Evolutionary conservation across 2,797 vertebrate genomes (phyloP).

Genomic region (Caiman crocodilus): DNA sequence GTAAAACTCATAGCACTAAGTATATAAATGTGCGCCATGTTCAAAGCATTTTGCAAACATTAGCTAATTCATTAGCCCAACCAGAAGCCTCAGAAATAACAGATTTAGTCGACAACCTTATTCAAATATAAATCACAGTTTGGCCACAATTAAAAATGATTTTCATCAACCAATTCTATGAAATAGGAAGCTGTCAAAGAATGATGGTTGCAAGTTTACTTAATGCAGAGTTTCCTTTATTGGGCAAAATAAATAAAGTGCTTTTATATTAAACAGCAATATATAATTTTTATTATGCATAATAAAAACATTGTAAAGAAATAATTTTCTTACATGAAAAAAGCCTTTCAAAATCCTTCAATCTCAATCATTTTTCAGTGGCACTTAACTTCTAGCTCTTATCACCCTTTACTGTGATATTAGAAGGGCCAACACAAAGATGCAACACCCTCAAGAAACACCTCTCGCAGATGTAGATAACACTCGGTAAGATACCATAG

Average conservation of each 20-base stretch:
- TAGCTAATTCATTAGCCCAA: slow-evolving; percentile 70
- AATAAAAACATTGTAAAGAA: no score
- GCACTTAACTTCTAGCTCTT: neutral
- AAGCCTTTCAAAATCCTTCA: no score
- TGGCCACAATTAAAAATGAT: slow-evolving; percentile 22
- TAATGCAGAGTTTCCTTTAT: no score
- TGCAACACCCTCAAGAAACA: neutral
- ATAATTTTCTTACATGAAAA: no score
- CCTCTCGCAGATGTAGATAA: neutral
- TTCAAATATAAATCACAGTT: neutral
- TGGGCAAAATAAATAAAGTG: no score
- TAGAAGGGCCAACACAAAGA: neutral
- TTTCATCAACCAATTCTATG: neutral
- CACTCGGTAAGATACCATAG: no score
- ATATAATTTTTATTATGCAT: no score
- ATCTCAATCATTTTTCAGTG: neutral
- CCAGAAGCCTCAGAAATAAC: slow-evolving; percentile 49
- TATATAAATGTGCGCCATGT: slow-evolving; percentile 54
- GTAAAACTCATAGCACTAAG: slow-evolving; percentile 30
- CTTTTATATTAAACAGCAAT: no score
- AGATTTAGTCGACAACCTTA: slow-evolving; percentile 63
- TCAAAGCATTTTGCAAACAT: slow-evolving; percentile 68
- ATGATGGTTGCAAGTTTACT: no score
- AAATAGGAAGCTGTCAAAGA: neutral
- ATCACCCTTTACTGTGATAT: neutral